Percentiles rank a stretch among this genome's conserved stretches.
phyloP scores from a whole-genome alignment of 2,888 invertebrate species.

The Oligia strigilis region DNA sequence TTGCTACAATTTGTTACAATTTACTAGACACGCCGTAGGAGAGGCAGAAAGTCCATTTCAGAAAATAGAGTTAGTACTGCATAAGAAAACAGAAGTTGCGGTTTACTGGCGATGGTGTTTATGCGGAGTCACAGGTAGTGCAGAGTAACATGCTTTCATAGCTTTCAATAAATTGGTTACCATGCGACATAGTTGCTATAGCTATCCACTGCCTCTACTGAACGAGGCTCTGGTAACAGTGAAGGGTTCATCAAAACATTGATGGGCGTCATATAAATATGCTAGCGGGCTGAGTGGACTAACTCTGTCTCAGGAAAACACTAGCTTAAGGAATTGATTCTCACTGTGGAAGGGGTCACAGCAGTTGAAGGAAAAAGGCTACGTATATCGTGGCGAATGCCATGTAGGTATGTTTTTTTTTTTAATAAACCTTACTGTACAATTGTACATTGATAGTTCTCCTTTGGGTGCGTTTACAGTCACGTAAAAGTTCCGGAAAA shows the following conservation, averaged over 20 bases:
- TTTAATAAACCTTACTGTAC: no score
- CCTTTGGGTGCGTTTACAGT: not conserved
- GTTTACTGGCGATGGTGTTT: not conserved
- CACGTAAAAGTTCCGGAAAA: not conserved
- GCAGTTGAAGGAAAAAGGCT: no score
- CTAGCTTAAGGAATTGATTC: not conserved
- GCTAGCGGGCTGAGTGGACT: not conserved
- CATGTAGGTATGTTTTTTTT: no score
- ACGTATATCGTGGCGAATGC: not conserved
- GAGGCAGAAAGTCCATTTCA: slow-evolving; percentile 31
- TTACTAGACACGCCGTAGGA: slow-evolving; percentile 22
- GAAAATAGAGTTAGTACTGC: no score
- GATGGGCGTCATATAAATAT: not conserved
- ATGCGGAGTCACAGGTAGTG: no score
- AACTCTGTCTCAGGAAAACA: not conserved
- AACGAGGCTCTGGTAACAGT: not conserved
- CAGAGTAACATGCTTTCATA: not conserved
- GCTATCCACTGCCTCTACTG: not conserved
- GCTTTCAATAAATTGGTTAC: not conserved
- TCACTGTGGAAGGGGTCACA: not conserved
- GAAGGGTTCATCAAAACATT: not conserved
- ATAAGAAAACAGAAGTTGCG: no score
- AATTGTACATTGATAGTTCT: not conserved
- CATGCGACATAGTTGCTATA: not conserved
- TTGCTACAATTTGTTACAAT: slow-evolving; percentile 63